Conservation (phyloP, 1,140 invertebrate species). For the Drosophila melanica region DNA sequence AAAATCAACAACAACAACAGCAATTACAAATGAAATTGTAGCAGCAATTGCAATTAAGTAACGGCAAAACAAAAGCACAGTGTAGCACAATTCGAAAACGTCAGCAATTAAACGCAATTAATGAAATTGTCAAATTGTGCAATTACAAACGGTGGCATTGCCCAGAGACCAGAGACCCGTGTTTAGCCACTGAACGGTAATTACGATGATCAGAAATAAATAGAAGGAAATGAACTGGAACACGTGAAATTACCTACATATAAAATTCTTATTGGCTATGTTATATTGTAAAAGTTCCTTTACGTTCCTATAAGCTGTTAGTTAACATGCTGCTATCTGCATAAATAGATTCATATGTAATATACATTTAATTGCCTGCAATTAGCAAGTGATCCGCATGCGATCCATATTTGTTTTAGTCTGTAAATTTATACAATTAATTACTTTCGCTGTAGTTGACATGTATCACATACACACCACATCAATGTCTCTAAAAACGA, state of each 20-base stretch:
- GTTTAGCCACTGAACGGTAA: slow-evolving; percentile 5
- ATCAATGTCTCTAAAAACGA: too few species aligned
- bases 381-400: slow-evolving; percentile 15
- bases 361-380: not conserved
- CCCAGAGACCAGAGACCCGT: slow-evolving; percentile 1
- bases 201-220: slow-evolving; percentile 24
- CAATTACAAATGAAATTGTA: slow-evolving; percentile 73
- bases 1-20: slow-evolving; percentile 17
- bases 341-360: not conserved
- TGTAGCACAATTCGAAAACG: slow-evolving; percentile 58
- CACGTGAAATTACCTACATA: too few species aligned
- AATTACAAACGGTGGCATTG: slow-evolving; percentile 56
- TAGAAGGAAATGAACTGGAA: not conserved
- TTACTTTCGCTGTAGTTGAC: too few species aligned
- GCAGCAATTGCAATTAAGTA: slow-evolving; percentile 72
- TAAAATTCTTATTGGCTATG: too few species aligned
- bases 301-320: not conserved
- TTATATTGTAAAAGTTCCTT: not conserved
- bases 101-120: slow-evolving; percentile 76
- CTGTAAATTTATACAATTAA: too few species aligned
- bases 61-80: slow-evolving; percentile 54
- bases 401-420: too few species aligned
- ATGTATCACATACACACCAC: too few species aligned
- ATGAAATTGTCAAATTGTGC: slow-evolving; percentile 76
- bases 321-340: not conserved